These are phyloP conservation scores for Archocentrus centrarchus DNA, from an alignment of 2,113 vertebrate species.

Conservation along the genomic window DNA sequence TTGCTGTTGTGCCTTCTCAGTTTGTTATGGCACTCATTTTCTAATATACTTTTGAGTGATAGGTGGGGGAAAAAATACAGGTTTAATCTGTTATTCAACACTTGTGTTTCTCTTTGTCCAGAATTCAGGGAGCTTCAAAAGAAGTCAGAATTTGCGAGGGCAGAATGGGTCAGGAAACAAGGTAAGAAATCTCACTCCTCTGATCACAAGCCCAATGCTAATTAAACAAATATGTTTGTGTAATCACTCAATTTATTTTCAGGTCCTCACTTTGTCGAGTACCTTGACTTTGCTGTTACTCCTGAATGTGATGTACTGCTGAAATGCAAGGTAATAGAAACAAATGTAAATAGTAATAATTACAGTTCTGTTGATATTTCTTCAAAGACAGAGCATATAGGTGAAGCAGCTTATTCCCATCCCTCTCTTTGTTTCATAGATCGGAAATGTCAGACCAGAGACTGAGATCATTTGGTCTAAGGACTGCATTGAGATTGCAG, in stretches of 20 bases:
- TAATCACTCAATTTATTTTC: constrained; percentile 18
- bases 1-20: neutral
- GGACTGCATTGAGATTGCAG: constrained; percentile 91
- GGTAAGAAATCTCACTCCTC: constrained; percentile 73
- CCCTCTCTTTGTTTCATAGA: constrained; percentile 75
- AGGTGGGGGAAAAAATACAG: neutral
- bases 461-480: constrained; percentile 95
- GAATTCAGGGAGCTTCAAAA: constrained; percentile 94
- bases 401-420: neutral
- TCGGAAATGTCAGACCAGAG: constrained; percentile 93
- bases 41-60: neutral
- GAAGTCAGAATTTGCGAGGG: constrained; percentile 94
- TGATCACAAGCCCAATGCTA: neutral
- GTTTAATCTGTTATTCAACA: neutral
- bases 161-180: constrained; percentile 98
- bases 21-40: neutral
- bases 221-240: neutral
- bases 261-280: constrained; percentile 98
- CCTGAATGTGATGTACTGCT: constrained; percentile 91
- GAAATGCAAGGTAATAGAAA: constrained; percentile 90
- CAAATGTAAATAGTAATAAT: too few relatives aligned
- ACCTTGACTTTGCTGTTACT: constrained; percentile 93
- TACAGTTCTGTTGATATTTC: neutral
- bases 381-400: neutral
- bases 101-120: constrained; percentile 58